Evolutionary conservation across 2,113 vertebrate genomes (phyloP).

Genomic region (Forbesichthys papilliferus): DNA sequence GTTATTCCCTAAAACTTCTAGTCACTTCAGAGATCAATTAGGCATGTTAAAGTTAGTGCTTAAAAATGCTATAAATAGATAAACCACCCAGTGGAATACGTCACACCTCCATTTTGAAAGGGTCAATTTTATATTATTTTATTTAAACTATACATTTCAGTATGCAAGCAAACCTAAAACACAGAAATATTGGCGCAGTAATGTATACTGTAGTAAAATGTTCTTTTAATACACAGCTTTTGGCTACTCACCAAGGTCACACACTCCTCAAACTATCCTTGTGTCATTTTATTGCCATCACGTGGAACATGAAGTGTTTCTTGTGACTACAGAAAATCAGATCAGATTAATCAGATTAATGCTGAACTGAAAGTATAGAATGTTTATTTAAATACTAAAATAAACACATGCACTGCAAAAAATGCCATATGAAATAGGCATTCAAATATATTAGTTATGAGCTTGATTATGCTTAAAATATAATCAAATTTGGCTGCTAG

Average conservation of each 20-base stretch:
- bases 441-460: no score
- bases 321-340: slow-evolving; percentile 61
- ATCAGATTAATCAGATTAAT: slow-evolving; percentile 70
- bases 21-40: slow-evolving; percentile 28
- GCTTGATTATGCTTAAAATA: no score
- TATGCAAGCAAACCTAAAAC: background rate
- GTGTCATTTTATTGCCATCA: slow-evolving; percentile 35
- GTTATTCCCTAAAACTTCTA: slow-evolving; percentile 31
- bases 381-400: slow-evolving; percentile 41
- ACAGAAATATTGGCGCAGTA: background rate
- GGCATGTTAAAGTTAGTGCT: background rate
- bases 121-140: background rate
- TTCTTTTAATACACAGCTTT: slow-evolving; percentile 71
- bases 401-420: slow-evolving; percentile 6
- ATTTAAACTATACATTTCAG: background rate
- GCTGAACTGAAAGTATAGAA: slow-evolving; percentile 45
- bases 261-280: slow-evolving; percentile 26
- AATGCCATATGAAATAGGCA: no score
- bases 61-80: slow-evolving; percentile 7
- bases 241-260: slow-evolving; percentile 49
- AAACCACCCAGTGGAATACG: background rate
- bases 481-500: no score
- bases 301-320: slow-evolving; percentile 52
- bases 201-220: slow-evolving; percentile 13
- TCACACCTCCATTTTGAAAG: background rate